Conservation (phyloP, 2,113 vertebrate species). For the Triplophysa siluroides region DNA sequence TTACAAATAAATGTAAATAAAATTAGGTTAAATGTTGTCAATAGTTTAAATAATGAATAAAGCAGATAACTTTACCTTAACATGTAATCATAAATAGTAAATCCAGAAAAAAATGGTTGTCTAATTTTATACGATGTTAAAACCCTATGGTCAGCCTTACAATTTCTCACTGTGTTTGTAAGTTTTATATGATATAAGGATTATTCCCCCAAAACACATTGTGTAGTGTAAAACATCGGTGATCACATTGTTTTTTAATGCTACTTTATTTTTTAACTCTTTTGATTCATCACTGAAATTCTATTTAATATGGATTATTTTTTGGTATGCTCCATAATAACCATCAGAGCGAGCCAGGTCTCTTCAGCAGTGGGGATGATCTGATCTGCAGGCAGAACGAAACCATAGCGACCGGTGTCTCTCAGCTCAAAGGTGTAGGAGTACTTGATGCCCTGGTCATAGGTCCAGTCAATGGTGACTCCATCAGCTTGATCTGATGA, state of each 20-base stretch:
- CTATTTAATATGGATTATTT: constrained; percentile 48
- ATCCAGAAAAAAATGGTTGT: too few relatives aligned
- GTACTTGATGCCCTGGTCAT: constrained; percentile 81
- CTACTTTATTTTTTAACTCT: background rate
- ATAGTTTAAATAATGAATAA: too few relatives aligned
- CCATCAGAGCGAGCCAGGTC: constrained; percentile 82
- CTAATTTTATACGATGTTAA: too few relatives aligned
- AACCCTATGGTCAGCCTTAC: too few relatives aligned
- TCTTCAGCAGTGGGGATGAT: constrained; percentile 87
- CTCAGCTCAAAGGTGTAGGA: constrained; percentile 86
- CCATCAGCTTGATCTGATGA: constrained; percentile 80
- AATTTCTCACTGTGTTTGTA: too few relatives aligned
- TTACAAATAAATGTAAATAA: too few relatives aligned
- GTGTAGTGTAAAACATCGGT: too few relatives aligned
- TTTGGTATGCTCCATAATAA: constrained; percentile 74
- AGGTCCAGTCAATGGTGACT: constrained; percentile 85
- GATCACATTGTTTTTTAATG: background rate
- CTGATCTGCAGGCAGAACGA: constrained; percentile 83
- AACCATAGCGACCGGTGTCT: constrained; percentile 83
- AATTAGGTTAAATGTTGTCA: too few relatives aligned
- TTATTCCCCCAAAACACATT: too few relatives aligned
- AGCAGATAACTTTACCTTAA: too few relatives aligned
- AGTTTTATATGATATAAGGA: too few relatives aligned
- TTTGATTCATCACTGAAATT: background rate
- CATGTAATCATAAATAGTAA: too few relatives aligned